Evolutionary conservation across 37 sponge, comb jelly and placozoan species (phyloP).

Genomic region (Amphimedon queenslandica): DNA sequence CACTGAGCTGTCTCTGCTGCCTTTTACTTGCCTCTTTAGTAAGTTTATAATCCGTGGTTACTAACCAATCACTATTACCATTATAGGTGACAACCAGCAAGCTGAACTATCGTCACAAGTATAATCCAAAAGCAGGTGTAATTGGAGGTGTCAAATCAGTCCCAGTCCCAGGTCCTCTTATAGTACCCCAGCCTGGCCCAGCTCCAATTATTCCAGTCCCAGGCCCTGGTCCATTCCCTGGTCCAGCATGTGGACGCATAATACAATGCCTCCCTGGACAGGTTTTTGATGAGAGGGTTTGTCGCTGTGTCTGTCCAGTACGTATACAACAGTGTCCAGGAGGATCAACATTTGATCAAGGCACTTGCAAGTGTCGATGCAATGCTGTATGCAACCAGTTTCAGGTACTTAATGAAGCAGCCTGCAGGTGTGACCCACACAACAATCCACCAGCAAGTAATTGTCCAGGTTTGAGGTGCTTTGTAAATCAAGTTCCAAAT

Average conservation of each 20-base stretch:
- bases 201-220: background rate
- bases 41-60: too few species aligned
- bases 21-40: too few species aligned
- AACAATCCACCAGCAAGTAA: background rate
- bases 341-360: too few species aligned
- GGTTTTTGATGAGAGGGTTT: background rate
- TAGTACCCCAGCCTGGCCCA: background rate
- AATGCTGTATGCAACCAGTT: background rate
- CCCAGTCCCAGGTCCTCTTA: background rate
- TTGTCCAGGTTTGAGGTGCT: background rate
- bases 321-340: too few species aligned
- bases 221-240: background rate
- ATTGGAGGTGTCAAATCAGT: too few species aligned
- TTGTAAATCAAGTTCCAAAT: background rate
- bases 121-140: too few species aligned
- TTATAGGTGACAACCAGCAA: too few species aligned
- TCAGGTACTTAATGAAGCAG: background rate
- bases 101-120: too few species aligned
- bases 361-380: too few species aligned
- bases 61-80: too few species aligned
- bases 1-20: too few species aligned
- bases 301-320: background rate
- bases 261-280: background rate
- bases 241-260: background rate
- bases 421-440: conserved; percentile 32